Conservation (phyloP, 2,113 vertebrate genomes). For the Melanerpes formicivorus region DNA sequence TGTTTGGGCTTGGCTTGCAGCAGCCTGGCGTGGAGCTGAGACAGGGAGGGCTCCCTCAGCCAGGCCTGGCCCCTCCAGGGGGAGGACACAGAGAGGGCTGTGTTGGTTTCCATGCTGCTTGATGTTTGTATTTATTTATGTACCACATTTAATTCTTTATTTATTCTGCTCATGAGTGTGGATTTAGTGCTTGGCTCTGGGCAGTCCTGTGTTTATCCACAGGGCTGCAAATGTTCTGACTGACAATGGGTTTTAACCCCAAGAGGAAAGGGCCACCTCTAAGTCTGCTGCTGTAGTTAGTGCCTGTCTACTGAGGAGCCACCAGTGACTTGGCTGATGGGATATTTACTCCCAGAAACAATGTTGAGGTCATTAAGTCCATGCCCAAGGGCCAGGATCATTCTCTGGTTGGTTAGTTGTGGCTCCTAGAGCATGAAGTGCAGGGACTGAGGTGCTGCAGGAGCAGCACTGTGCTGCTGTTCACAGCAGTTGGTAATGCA, state of each 20-base stretch:
- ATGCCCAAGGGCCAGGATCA: background rate
- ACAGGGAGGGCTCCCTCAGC: background rate
- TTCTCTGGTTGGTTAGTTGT: fast-evolving
- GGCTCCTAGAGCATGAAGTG: background rate
- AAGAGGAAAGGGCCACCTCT: slow-evolving; percentile 12
- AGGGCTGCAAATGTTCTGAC: background rate
- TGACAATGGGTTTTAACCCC: slow-evolving; percentile 29
- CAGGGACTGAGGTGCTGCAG: background rate
- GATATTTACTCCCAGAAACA: background rate
- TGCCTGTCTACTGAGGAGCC: background rate
- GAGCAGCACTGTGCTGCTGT: background rate
- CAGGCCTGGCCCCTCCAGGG: background rate
- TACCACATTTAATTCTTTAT: slow-evolving; percentile 21
- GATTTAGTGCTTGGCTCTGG: slow-evolving; percentile 1
- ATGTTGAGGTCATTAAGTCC: background rate
- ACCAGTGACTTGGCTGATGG: background rate
- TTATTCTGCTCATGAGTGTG: background rate
- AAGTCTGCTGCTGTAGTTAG: fast-evolving
- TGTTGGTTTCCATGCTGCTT: background rate
- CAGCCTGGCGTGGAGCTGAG: background rate
- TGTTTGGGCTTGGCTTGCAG: background rate
- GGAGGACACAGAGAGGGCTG: background rate
- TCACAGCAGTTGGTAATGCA: background rate
- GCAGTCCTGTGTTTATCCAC: slow-evolving; percentile 33
- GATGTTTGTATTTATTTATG: slow-evolving; percentile 49